Conservation (phyloP, 2,797 vertebrate genomes). For the Helicolenus hilgendorfi region DNA sequence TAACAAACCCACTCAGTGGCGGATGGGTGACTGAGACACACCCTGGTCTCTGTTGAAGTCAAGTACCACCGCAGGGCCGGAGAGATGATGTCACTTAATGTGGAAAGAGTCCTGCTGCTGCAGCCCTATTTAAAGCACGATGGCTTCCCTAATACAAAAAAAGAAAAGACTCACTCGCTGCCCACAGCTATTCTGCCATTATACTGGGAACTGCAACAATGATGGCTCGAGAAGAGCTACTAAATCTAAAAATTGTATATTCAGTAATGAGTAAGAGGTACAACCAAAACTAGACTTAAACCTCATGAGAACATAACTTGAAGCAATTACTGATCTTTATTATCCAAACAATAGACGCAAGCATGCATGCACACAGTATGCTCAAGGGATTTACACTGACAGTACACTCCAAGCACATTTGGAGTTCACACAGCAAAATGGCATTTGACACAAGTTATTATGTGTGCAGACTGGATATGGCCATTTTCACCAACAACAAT, state of each 20-base stretch:
- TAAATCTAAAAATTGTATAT: constrained; percentile 11
- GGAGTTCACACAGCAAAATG: neutral
- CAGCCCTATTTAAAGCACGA: constrained; percentile 66
- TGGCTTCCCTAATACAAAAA: constrained; percentile 49
- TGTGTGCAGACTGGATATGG: neutral
- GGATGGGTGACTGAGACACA: constrained; percentile 41
- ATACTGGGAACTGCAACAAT: constrained; percentile 19
- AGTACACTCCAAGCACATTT: neutral
- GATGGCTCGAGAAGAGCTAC: constrained; percentile 5
- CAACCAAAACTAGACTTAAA: neutral
- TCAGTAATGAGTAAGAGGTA: constrained; percentile 12
- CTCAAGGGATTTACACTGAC: neutral
- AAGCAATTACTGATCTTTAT: constrained; percentile 1
- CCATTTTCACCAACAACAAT: neutral
- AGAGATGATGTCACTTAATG: constrained; percentile 71
- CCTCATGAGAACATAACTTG: neutral
- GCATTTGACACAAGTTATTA: neutral
- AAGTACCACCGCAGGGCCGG: constrained; percentile 42
- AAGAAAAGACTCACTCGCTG: constrained; percentile 14
- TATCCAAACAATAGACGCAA: constrained; percentile 1
- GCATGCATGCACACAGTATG: neutral
- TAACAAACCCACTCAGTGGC: neutral
- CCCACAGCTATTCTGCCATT: constrained; percentile 41
- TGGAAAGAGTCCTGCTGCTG: constrained; percentile 53
- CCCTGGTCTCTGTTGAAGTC: constrained; percentile 60